Evolutionary conservation across 2,888 invertebrate species (phyloP), one percentile per base, ranked within the genome.

Genomic region (Lagria hirta): DNA sequence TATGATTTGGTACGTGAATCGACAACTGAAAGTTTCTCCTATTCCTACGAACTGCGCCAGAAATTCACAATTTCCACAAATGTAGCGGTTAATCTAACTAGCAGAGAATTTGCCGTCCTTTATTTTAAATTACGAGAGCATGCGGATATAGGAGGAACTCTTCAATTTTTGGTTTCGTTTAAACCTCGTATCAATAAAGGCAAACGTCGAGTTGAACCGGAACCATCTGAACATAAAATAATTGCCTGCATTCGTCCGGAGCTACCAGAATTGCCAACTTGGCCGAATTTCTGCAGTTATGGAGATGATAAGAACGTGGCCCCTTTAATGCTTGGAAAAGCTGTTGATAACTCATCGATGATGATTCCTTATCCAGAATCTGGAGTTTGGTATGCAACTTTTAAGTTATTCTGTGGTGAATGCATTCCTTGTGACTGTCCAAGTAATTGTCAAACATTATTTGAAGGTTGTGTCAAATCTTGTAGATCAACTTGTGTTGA

Each of bases 311-410:
- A 38, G 6, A 72, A 73, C 29, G 73, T 75, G 0, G 81, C 86
- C 0, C 74, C 83, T 15, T 75, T 83, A 35, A 76, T 83, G 10
- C 66, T 84, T 6, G 86, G 85, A 57, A 80, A 77, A 49, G 82
- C 83, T 0, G 78, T 79, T 0, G 77, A 78, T 18, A 80, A 83
- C 24, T 78, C 83, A 32, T 77, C 81, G 33, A 68, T 82, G 8
- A 77, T 82, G 47, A 79, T 88, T 15, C 93, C 93, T 0, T 94
- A 82, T 62, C 93, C 93, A 0, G 89, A 90, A 58, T 81, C 84
- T 16, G 93, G 93, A 0, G 73, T 73, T 20, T 94, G 92, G 91
- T 89, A 86, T 71, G 67, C 90, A 10, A 83, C 84, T 1, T 71
- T 91, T 49, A 78, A 80, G 28, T 71, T 88, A 32, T 85, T 83